These are phyloP conservation scores for Minunthozetes semirufus DNA, from an alignment of 2,888 invertebrate genomes.

Conservation along the genomic window DNA sequence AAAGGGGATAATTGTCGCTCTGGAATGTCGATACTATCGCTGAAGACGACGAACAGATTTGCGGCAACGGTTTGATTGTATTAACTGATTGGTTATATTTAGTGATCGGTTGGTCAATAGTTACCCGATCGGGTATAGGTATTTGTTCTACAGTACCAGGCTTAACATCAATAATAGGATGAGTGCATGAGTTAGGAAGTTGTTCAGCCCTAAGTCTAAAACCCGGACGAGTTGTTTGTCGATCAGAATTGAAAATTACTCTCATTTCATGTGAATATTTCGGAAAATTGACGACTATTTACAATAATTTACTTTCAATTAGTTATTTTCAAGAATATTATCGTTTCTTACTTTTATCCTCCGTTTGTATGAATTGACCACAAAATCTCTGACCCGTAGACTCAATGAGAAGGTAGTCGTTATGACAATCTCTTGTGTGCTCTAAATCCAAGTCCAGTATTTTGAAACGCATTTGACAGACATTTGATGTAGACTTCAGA, in stretches of 20 bases:
- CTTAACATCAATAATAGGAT: constrained; percentile 25
- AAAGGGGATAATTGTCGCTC: constrained; percentile 42
- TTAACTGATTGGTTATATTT: not conserved
- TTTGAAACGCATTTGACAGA: constrained; percentile 43
- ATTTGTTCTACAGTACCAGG: not conserved
- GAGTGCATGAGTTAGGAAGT: constrained; percentile 42
- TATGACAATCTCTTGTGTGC: constrained; percentile 38
- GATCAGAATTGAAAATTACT: constrained; percentile 43
- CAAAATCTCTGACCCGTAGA: constrained; percentile 40
- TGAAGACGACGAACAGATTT: constrained; percentile 38
- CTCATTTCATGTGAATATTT: constrained; percentile 39
- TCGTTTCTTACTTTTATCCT: constrained; percentile 38
- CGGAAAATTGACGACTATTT: constrained; percentile 40
- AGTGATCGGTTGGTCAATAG: not conserved
- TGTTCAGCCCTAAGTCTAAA: constrained; percentile 43
- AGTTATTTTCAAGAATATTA: not conserved
- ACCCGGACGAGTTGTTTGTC: constrained; percentile 41
- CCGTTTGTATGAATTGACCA: constrained; percentile 35
- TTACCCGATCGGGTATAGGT: not conserved
- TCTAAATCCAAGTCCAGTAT: constrained; percentile 44
- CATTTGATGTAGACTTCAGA: constrained; percentile 35
- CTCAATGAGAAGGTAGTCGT: constrained; percentile 43
- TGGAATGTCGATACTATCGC: constrained; percentile 35
- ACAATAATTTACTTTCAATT: not conserved
- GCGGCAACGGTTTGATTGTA: not conserved